These are phyloP conservation scores for Drosophila nigricruria DNA, from an alignment of 2,888 invertebrate genomes.

Conservation along the genomic window DNA sequence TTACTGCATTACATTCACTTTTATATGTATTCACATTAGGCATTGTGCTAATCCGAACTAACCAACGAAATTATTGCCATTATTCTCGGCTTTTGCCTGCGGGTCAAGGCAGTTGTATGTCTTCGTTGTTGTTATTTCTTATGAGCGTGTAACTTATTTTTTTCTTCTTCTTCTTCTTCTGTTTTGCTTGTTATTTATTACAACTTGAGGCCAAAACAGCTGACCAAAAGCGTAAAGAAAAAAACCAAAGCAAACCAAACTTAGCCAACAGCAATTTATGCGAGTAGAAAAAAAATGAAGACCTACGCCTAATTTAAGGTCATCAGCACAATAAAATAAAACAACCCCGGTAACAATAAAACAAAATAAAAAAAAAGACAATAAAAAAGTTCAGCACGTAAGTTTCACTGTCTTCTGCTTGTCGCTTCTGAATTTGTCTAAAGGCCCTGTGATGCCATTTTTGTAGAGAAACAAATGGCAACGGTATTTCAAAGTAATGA, in stretches of 20 bases:
- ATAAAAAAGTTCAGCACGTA: slow-evolving; percentile 57
- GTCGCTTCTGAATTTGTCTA: slow-evolving; percentile 42
- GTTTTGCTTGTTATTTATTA: slow-evolving; percentile 61
- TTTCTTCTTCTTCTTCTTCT: slow-evolving; percentile 34
- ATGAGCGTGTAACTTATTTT: slow-evolving; percentile 47
- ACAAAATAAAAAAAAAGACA: slow-evolving; percentile 12
- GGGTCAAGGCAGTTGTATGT: slow-evolving; percentile 50
- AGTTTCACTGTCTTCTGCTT: slow-evolving; percentile 59
- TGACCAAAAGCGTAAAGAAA: slow-evolving; percentile 51
- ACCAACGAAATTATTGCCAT: slow-evolving; percentile 46
- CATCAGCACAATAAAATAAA: slow-evolving; percentile 82
- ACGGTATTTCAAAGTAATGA: slow-evolving; percentile 67
- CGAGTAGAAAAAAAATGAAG: slow-evolving; percentile 51
- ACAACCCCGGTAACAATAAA: slow-evolving; percentile 45
- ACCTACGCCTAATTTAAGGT: slow-evolving; percentile 81
- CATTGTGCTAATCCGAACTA: slow-evolving; percentile 50
- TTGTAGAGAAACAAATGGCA: slow-evolving; percentile 64
- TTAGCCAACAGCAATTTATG: slow-evolving; percentile 52
- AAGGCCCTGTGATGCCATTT: slow-evolving; percentile 63
- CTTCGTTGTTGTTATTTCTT: slow-evolving; percentile 33
- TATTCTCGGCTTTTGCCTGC: slow-evolving; percentile 47
- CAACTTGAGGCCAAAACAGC: slow-evolving; percentile 67
- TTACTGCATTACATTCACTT: slow-evolving; percentile 58
- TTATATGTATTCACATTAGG: slow-evolving; percentile 43
- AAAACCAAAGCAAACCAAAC: slow-evolving; percentile 45